Evolutionary conservation across 2,797 vertebrate genomes (phyloP).

Genomic region (Hydrocynus forskahlii): DNA sequence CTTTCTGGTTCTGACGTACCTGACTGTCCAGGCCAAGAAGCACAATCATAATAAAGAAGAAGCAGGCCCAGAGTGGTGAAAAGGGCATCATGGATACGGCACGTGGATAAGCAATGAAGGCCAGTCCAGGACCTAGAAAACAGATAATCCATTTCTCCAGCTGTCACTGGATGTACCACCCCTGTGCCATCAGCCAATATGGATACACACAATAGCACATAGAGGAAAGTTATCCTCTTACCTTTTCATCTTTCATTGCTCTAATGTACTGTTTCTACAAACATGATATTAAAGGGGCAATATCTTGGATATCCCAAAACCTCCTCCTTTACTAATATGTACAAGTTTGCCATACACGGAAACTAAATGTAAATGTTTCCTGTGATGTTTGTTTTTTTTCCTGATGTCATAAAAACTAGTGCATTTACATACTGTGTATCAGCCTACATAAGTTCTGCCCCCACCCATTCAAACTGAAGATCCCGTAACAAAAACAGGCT

Average conservation of each 20-base stretch:
- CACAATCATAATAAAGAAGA: constrained; percentile 96
- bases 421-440: too few species aligned
- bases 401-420: too few species aligned
- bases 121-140: constrained; percentile 89
- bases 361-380: too few species aligned
- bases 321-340: too few species aligned
- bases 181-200: not conserved
- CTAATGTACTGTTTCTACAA: not conserved
- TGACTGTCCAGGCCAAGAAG: constrained; percentile 96
- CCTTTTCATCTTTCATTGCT: too few species aligned
- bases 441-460: too few species aligned
- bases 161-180: not conserved
- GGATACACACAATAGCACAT: not conserved
- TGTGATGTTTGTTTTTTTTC: too few species aligned
- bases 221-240: too few species aligned
- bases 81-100: constrained; percentile 97
- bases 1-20: constrained; percentile 69
- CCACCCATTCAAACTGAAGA: too few species aligned
- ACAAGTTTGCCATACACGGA: too few species aligned
- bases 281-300: not conserved
- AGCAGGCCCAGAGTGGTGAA: constrained; percentile 94
- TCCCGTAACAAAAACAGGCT: too few species aligned
- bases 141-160: not conserved
- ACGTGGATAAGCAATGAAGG: constrained; percentile 95
- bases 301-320: too few species aligned